phyloP scores from a whole-genome alignment of 2,113 vertebrate species.

The Phrynosoma blainvillii region DNA sequence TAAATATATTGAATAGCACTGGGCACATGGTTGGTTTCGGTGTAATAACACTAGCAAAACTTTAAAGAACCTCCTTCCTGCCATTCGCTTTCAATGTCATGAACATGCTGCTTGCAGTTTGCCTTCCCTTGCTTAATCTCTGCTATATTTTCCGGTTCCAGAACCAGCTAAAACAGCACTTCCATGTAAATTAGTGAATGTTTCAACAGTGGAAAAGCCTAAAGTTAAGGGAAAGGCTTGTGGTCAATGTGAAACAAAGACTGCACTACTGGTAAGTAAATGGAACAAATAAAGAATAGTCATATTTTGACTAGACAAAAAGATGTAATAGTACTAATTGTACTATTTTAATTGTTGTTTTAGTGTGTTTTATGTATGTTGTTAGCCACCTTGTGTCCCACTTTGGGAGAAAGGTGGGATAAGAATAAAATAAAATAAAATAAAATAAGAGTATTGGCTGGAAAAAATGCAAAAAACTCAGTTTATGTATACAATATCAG shows the following conservation, averaged over 20 bases:
- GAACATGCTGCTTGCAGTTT: not conserved
- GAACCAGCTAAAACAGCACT: slow-evolving; percentile 59
- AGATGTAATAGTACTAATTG: not conserved
- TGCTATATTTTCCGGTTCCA: slow-evolving; percentile 47
- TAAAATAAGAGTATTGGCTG: not conserved
- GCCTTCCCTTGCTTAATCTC: not conserved
- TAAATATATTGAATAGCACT: too few species aligned
- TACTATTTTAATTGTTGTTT: too few species aligned
- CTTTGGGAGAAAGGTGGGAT: too few species aligned
- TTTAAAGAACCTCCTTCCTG: not conserved
- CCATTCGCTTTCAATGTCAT: not conserved
- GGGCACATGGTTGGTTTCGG: not conserved
- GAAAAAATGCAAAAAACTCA: not conserved
- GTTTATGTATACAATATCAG: not conserved
- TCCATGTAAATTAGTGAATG: slow-evolving; percentile 43
- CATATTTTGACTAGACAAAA: not conserved
- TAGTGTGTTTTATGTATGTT: too few species aligned
- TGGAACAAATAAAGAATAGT: not conserved
- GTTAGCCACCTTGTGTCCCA: too few species aligned
- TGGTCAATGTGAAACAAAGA: slow-evolving; percentile 79
- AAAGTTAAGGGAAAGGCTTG: slow-evolving; percentile 70
- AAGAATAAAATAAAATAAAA: too few species aligned
- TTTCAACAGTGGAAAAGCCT: slow-evolving; percentile 55
- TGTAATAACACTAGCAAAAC: not conserved
- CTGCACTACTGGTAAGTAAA: slow-evolving; percentile 78